Evolutionary conservation across 2,113 vertebrate genomes (phyloP).

Genomic region (Nyctibius bracteatus): DNA sequence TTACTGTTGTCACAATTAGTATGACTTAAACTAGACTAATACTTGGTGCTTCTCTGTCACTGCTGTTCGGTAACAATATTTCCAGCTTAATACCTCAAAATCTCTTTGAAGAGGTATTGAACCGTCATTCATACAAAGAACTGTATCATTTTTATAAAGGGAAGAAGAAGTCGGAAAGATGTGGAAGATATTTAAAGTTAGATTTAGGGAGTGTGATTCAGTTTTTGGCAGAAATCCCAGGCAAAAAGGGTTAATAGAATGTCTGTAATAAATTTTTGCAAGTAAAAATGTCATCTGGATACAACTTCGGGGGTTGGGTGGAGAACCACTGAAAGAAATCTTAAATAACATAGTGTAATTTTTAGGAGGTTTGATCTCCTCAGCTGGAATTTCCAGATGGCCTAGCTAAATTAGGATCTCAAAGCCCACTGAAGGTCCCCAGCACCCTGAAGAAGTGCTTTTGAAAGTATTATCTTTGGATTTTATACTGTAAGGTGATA

Average conservation of each 20-base stretch:
- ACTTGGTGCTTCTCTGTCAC: background rate
- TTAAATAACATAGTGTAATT: background rate
- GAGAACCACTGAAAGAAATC: background rate
- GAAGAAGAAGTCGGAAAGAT: background rate
- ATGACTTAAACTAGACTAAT: background rate
- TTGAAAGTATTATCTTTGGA: background rate
- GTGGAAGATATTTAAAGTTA: background rate
- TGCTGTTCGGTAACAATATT: background rate
- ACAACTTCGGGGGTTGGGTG: rapidly evolving
- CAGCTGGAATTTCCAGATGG: background rate
- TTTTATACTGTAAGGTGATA: background rate
- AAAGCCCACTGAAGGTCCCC: background rate
- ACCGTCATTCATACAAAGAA: background rate
- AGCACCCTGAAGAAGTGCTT: background rate
- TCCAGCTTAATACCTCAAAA: background rate
- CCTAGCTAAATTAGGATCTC: background rate
- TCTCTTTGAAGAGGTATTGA: background rate
- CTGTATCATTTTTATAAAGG: background rate
- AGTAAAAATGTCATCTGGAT: background rate
- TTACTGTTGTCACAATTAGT: background rate
- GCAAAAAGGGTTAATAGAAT: background rate
- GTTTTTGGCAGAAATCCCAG: background rate
- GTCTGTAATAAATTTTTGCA: background rate
- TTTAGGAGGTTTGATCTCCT: background rate
- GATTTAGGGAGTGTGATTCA: background rate